phyloP scores from a whole-genome alignment of 2,113 vertebrate species.

The Apaloderma vittatum region DNA sequence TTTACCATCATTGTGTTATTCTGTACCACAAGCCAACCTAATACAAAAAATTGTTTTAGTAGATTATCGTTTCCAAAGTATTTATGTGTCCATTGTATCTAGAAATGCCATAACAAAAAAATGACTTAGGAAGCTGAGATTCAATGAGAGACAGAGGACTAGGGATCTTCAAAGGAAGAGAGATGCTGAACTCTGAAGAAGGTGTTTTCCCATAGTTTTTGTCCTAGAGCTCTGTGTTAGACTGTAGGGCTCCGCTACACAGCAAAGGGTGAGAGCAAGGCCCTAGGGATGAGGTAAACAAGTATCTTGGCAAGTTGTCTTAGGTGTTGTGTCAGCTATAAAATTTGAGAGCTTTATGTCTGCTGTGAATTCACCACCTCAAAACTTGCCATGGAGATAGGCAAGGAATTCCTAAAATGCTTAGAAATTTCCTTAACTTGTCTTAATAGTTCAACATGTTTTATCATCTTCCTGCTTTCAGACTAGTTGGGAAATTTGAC shows the following conservation, averaged over 20 bases:
- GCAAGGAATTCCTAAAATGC: background rate
- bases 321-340: background rate
- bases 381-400: no score
- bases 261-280: background rate
- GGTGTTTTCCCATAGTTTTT: background rate
- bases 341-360: rapidly evolving
- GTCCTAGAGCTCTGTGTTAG: background rate
- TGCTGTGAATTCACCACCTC: background rate
- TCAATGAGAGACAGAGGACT: background rate
- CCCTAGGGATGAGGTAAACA: background rate
- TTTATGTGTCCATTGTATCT: background rate
- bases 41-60: background rate
- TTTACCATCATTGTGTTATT: background rate
- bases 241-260: background rate
- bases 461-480: background rate
- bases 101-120: background rate
- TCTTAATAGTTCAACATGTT: background rate
- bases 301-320: background rate
- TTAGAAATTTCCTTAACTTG: background rate
- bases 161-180: background rate
- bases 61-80: background rate
- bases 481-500: background rate
- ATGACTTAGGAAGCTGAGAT: background rate
- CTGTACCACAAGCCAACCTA: background rate
- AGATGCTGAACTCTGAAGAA: background rate